Evolutionary conservation across 2,113 vertebrate genomes (phyloP), one percentile per base, ranked within the genome.

Genomic region (Lynx canadensis): DNA sequence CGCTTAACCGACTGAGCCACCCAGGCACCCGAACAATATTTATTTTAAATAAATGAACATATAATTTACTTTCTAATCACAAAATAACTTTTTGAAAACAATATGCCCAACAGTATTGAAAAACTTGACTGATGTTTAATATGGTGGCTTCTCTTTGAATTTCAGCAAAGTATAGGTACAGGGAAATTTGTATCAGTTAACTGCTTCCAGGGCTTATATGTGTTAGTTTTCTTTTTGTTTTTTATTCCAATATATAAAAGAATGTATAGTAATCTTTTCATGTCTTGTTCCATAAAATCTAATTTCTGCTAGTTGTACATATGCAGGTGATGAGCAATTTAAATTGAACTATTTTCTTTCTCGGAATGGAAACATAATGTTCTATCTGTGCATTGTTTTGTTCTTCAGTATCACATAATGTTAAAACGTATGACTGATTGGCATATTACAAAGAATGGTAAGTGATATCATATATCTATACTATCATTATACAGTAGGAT

Each of bases 51-150:
- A 71, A 93, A 88, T 27, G 81, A 85, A 96, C 60, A 14, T 97
- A 14, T 82, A 10, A 89, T 90, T 97, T 97, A 13, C 96, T 98
- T 98, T 96, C 55, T 91, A 96, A 88, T 94, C 55, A 52, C 14
- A 55, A 71, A 93, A 90, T 84, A 91, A 83, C 57, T 52, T 88
- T 82, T 38, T 38, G 18, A 1, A 29, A 81, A 93, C 68, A 97
- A n/a, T 90, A 91, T 96, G 2, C 25, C 13, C 88, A 55, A 76
- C 50, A 41, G 60, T 94, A 25, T 74, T 81, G 65, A 55, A 96
- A 45, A 80, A 60, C 4, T 33, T 91, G 25, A 1, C 25, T 85
- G 5, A 95, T 93, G 1, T 12, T 33, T 66, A 12, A 21, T 71
- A 73, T 5, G 87, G 12, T 73, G 15, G 52, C 14, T 94, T 91